Evolutionary conservation across 64 coral and sea anemone genomes (phyloP), one percentile per base, ranked within the genome.

Genomic region (Dendronephthya gigantea): DNA sequence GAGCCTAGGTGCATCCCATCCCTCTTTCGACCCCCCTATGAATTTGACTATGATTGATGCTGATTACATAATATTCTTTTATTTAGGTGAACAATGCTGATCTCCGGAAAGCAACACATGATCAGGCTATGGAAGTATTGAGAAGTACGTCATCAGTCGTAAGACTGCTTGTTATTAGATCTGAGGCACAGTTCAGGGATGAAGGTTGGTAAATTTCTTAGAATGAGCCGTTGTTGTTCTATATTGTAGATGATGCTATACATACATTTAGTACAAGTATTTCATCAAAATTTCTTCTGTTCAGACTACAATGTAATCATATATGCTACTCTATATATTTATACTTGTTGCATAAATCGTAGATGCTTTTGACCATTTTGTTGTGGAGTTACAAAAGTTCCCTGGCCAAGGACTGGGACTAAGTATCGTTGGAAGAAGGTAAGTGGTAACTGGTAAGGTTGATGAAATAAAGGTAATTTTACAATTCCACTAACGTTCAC

Each of bases 391-490:
- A 48, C 83, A 88, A 83, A 96, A 89, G 49, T 87, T 87, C 49
- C 94, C 94, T n/a, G 94, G 94, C n/a, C 94, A 96, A 40, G 89
- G 94, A 59, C 91, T 96, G 16, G 94, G 94, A 35, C 40, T 96
- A 30, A 96, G 94, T 81, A 96, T 96, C 14, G 94, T 96, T 23
- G 94, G 91, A 40, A 92, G 94, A 86, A 90, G 91, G 94, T 96
- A 41, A 50, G 55, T 62, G 16, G 19, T 62, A 7, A 2, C 25
- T 22, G 23, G 55, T 6, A 2, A 52, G 25, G 25, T 27, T 62
- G 6, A 19, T 17, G 8, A 62, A 2, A n/a, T 62, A 1, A 62
- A 62, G 16, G 3, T 27, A 62, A 62, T 23, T 5, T 5, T n/a
- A 62, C 19, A 6, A 22, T 2, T 58, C 15, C 3, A 17, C 23